These are phyloP conservation scores for Heliconius hewitsoni DNA, from an alignment of 1,140 invertebrate genomes.

Conservation along the genomic window DNA sequence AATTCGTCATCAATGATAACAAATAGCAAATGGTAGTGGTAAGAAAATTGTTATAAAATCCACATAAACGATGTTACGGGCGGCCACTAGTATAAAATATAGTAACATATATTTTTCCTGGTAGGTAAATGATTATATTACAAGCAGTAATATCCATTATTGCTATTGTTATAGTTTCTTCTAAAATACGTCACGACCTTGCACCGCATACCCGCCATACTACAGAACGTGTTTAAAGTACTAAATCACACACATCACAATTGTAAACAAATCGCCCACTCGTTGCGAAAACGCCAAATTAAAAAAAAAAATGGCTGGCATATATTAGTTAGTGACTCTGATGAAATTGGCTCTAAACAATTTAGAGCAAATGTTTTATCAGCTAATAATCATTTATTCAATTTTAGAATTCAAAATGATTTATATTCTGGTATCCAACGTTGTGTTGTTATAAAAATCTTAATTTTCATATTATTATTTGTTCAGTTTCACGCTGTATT, in stretches of 20 bases:
- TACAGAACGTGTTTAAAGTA: conserved; percentile 51
- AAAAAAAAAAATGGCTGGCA: conserved; percentile 39
- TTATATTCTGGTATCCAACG: neutral
- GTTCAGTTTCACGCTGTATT: no score
- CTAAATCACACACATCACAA: conserved; percentile 62
- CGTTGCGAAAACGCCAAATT: conserved; percentile 53
- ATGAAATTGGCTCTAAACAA: conserved; percentile 29
- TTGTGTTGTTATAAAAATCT: neutral
- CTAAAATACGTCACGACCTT: conserved; percentile 56
- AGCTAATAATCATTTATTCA: conserved; percentile 36
- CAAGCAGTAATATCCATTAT: conserved; percentile 25
- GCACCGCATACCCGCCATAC: conserved; percentile 44
- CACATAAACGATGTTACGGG: no score
- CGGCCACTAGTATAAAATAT: neutral
- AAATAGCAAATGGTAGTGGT: no score
- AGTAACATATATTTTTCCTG: conserved; percentile 1
- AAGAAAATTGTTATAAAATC: no score
- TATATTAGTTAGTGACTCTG: conserved; percentile 25
- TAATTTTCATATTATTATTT: no score
- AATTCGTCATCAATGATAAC: no score
- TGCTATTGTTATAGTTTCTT: conserved; percentile 45
- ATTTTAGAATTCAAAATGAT: conserved; percentile 5
- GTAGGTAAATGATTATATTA: conserved; percentile 22
- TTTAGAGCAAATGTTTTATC: conserved; percentile 31
- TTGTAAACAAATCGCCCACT: conserved; percentile 66